Base-by-base conservation (phyloP, 1,140 invertebrate species). In the Drosophila leontia region DNA sequence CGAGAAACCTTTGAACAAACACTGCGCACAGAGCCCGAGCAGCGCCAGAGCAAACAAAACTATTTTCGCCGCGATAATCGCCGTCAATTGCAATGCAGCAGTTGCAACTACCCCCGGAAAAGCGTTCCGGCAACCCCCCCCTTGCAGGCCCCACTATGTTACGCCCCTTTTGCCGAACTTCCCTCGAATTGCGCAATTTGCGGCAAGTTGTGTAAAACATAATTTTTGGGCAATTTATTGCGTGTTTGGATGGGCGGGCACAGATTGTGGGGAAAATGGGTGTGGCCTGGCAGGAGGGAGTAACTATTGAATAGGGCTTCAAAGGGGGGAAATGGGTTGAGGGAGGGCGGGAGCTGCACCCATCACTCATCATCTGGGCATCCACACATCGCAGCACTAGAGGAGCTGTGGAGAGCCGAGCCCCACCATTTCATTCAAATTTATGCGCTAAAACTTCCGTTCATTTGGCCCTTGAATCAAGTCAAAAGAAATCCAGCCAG, bases 381-480 rank as follows among this genome's bases (percentile, higher is more conserved):
- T 58, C 58, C 64, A 62, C 70, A 74, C 68, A 74, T 72, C 29
- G 68, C 50, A 12, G 50, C n/a, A 0, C 29, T 51, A n/a, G n/a
- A 51, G 29, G 50, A 51, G 50, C 50, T 19, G 29, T 17, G 44
- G 7, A 41, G 37, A 57, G 79, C 50, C 60, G 35, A 60, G 64
- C 51, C 80, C 70, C 58, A 72, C 70, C 76, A 42, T 78, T 51
- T 71, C 65, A 84, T 64, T 90, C 69, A 88, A 90, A 90, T 87
- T 87, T 87, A 90, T 87, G 84, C 84, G 80, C 85, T 80, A 84
- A 87, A 84, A 90, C 85, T 87, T 87, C 84, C 84, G 84, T 75
- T 87, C 69, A 75, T 78, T 83, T 88, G 71, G 77, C 58, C 65
- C 67, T 68, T 62, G 44, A 72, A 59, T 71, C 69, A 17, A 72